Evolutionary conservation across 2,797 vertebrate species (phyloP).

Genomic region (Acanthurus leucopareius): DNA sequence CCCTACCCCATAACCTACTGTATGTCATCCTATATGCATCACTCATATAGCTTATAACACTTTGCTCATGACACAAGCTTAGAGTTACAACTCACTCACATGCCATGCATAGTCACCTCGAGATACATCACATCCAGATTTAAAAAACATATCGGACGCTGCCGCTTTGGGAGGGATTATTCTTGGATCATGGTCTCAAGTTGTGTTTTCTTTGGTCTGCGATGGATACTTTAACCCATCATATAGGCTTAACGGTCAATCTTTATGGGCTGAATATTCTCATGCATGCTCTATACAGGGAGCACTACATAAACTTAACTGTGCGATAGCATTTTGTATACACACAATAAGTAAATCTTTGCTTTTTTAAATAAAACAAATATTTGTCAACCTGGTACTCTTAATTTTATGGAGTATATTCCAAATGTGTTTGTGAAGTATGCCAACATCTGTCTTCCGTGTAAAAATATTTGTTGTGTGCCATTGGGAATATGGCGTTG

Average conservation of each 20-base stretch:
- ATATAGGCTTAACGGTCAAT: conserved; percentile 21
- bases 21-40: conserved; percentile 55
- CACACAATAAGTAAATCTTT: neutral
- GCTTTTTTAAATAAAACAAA: neutral
- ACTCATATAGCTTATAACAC: conserved; percentile 33
- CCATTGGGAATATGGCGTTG: too few species aligned
- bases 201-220: conserved; percentile 50
- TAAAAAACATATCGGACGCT: conserved; percentile 26
- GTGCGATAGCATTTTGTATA: too few species aligned
- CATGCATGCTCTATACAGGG: conserved; percentile 26
- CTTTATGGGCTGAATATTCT: conserved; percentile 42
- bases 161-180: conserved; percentile 31
- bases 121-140: conserved; percentile 37
- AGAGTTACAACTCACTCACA: conserved; percentile 64
- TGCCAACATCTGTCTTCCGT: neutral
- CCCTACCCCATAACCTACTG: neutral
- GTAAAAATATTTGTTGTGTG: neutral
- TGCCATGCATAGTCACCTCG: conserved; percentile 54
- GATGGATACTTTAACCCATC: conserved; percentile 40
- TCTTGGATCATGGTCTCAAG: conserved; percentile 47
- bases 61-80: conserved; percentile 42
- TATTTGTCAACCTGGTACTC: neutral
- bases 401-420: too few species aligned
- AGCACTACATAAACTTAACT: conserved; percentile 11
- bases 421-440: neutral